phyloP scores from a whole-genome alignment of 2,113 vertebrate genomes.

The Pygoscelis antarcticus region DNA sequence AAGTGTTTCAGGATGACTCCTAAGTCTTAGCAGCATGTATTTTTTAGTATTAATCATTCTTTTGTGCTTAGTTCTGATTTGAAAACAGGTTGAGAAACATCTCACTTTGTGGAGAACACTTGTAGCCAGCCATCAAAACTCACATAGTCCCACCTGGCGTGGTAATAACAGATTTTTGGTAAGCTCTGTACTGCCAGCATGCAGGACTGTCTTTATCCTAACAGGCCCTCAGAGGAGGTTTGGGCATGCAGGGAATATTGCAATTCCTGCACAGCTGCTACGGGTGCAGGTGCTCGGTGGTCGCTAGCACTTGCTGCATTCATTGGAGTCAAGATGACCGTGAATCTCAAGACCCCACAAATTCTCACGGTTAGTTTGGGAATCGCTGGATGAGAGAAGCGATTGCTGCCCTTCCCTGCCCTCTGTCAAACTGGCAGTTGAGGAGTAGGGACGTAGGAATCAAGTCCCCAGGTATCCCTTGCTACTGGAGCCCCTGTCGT shows the following conservation, averaged over 20 bases:
- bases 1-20: not conserved
- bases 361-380: not conserved
- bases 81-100: not conserved
- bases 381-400: not conserved
- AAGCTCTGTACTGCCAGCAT: not conserved
- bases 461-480: not conserved
- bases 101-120: not conserved
- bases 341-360: not conserved
- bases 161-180: not conserved
- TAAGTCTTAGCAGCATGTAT: not conserved
- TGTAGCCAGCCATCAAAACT: not conserved
- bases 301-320: not conserved
- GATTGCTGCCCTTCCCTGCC: not conserved
- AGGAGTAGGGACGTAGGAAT: not conserved
- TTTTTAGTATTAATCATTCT: not conserved
- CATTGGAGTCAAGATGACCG: not conserved
- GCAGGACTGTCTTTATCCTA: not conserved
- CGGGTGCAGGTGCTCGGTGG: not conserved
- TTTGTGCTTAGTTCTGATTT: not conserved
- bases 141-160: accelerated
- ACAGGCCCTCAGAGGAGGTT: not conserved
- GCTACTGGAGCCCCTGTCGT: not conserved
- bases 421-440: not conserved
- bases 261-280: not conserved
- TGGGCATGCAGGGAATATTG: not conserved